Conservation (phyloP, 2,888 invertebrate species). For the Drosophila gaucha region DNA sequence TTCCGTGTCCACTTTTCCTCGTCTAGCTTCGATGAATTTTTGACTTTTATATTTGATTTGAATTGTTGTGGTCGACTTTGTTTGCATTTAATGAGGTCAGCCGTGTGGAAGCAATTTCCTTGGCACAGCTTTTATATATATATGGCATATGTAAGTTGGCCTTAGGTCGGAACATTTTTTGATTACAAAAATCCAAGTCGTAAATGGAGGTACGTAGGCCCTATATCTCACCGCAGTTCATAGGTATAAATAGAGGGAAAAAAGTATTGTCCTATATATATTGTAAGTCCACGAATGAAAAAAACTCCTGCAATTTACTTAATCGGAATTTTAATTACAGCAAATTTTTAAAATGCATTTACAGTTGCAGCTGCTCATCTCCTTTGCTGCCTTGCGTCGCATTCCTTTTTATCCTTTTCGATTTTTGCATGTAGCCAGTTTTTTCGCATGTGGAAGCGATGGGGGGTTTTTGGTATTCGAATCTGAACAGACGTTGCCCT, state of each 20-base stretch:
- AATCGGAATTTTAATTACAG: constrained; percentile 83
- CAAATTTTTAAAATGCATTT: constrained; percentile 57
- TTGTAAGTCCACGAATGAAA: neutral
- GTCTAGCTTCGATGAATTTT: constrained; percentile 72
- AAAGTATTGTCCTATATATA: neutral
- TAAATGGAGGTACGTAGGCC: constrained; percentile 8
- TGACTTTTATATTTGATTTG: constrained; percentile 79
- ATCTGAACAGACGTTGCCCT: constrained; percentile 15
- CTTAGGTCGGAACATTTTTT: constrained; percentile 18
- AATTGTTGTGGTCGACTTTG: constrained; percentile 72
- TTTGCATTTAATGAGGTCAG: constrained; percentile 75
- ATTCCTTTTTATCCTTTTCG: constrained; percentile 43
- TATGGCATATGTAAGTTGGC: constrained; percentile 6
- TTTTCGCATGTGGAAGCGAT: constrained; percentile 13
- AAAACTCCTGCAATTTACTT: constrained; percentile 17
- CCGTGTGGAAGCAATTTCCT: constrained; percentile 68
- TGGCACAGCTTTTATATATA: constrained; percentile 43
- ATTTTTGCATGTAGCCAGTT: constrained; percentile 50
- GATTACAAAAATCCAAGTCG: constrained; percentile 34
- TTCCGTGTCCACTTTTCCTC: constrained; percentile 17
- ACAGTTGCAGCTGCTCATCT: neutral
- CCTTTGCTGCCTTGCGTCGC: constrained; percentile 7
- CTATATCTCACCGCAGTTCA: too few species aligned
- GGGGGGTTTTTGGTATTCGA: constrained; percentile 3
- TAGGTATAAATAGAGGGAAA: neutral